phyloP scores from a whole-genome alignment of 2,113 vertebrate genomes.

The Motacilla tschutschensis region DNA sequence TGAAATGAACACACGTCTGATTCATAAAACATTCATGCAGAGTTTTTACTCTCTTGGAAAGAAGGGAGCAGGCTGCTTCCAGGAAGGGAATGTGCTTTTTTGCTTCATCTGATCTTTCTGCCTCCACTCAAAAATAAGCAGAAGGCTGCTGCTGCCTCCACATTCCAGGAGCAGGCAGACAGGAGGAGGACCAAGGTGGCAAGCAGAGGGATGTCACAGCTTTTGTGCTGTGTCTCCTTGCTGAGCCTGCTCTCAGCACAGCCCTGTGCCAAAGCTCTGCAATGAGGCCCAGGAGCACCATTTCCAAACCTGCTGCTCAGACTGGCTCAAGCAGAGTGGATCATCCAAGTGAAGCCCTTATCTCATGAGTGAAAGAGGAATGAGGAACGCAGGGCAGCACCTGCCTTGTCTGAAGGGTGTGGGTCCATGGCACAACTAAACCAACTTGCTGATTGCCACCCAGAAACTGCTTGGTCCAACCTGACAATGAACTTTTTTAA shows the following conservation, averaged over 20 bases:
- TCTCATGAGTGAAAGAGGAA: neutral
- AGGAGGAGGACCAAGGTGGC: neutral
- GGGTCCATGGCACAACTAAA: neutral
- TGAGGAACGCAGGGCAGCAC: neutral
- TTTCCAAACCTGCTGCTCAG: neutral
- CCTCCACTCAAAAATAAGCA: neutral
- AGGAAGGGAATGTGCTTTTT: conserved; percentile 39
- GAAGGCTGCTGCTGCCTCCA: neutral
- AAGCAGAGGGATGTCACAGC: neutral
- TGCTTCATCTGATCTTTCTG: conserved; percentile 13
- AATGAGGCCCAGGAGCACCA: accelerated
- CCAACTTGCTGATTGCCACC: neutral
- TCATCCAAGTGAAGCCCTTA: neutral
- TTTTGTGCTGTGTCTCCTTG: neutral
- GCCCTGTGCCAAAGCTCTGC: neutral
- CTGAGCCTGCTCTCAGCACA: neutral
- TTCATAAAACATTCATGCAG: conserved; percentile 44
- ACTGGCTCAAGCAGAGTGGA: neutral
- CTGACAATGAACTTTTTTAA: neutral
- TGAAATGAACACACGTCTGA: conserved; percentile 39
- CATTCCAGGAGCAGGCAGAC: neutral
- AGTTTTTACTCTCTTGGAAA: conserved; percentile 33
- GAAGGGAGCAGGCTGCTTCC: conserved; percentile 16
- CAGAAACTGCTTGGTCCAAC: neutral
- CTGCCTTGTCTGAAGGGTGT: neutral